Base-by-base conservation (phyloP, 2,888 invertebrate species). In the Ommatoiulus sabulosus region DNA sequence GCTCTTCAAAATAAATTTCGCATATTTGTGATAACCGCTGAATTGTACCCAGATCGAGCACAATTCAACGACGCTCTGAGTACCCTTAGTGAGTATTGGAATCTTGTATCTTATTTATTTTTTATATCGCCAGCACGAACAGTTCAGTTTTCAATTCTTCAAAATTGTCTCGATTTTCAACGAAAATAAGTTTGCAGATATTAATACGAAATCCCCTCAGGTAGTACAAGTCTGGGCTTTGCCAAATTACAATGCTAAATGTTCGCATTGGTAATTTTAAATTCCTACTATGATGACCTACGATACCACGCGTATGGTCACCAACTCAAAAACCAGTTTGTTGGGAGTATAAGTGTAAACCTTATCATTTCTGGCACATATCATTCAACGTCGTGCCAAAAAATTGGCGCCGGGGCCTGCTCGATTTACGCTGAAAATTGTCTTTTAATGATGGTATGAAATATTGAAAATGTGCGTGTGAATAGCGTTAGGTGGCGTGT, bases 271-370 rank as follows among this genome's bases (percentile, higher is more conserved):
- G 17, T 6, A 17, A 63, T 63, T 63, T 63, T n/a, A 17, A 63
- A 63, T 63, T 63, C n/a, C 63, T 63, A 63, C 17, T 63, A 63
- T 63, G 63, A n/a, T 63, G 63, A 63, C 63, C 63, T 63, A n/a
- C 63, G 63, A 63, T 63, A 63, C 17, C n/a, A n/a, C 63, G 6
- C 63, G n/a, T 63, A 63, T 15, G 3, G 15, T 15, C 6, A 6
- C n/a, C n/a, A 63, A n/a, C 10, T 52, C 8, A 52, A 63, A 63
- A 63, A 63, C 17, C 63, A 5, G n/a, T 63, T 63, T 63, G 6
- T 63, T 17, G 63, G 17, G 63, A 63, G 63, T 4, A n/a, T 46
- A 63, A 63, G 63, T 63, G 63, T 63, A n/a, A n/a, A 63, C n/a
- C 63, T 63, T 63, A 63, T 63, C 63, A 63, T n/a, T 63, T 63